A percentile compares a stretch with the other conserved stretches of the same genome.
Conservation (phyloP, 2,797 vertebrate species). For the Megalops cyprinoides region DNA sequence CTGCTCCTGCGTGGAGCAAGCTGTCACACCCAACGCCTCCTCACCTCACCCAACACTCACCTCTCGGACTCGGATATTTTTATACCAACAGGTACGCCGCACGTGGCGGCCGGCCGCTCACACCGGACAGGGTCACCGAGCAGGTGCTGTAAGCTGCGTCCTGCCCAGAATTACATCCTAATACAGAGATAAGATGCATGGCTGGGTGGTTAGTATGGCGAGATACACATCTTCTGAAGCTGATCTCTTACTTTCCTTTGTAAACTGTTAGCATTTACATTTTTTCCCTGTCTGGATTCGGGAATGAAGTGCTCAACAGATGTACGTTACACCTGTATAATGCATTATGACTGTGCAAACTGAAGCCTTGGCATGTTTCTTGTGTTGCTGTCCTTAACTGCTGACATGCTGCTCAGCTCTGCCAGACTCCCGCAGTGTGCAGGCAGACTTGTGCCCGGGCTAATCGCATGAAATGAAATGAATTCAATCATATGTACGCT, state of each 20-base stretch:
- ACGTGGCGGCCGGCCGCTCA: background rate
- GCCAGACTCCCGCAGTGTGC: background rate
- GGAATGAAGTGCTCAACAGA: background rate
- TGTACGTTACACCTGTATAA: background rate
- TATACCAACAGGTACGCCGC: background rate
- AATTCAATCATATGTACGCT: background rate
- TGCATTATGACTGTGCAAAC: background rate
- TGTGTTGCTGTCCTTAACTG: background rate
- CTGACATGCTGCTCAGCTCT: background rate
- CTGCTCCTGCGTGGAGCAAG: background rate
- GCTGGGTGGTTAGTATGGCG: background rate
- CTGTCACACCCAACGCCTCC: background rate
- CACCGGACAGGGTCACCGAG: background rate
- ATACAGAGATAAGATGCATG: background rate
- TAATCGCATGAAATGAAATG: background rate
- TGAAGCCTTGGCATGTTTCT: background rate
- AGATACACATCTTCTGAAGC: background rate
- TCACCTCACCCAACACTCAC: background rate
- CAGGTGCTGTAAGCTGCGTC: background rate
- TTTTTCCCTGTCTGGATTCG: background rate
- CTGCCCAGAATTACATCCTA: background rate
- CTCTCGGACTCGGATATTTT: constrained; percentile 3
- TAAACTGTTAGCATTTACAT: background rate
- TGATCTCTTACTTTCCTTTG: background rate
- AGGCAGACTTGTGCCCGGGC: background rate